A percentile compares a stretch with the other conserved stretches of the same genome.
phyloP scores from a whole-genome alignment of 1,140 invertebrate genomes.

The Penaeus chinensis region DNA sequence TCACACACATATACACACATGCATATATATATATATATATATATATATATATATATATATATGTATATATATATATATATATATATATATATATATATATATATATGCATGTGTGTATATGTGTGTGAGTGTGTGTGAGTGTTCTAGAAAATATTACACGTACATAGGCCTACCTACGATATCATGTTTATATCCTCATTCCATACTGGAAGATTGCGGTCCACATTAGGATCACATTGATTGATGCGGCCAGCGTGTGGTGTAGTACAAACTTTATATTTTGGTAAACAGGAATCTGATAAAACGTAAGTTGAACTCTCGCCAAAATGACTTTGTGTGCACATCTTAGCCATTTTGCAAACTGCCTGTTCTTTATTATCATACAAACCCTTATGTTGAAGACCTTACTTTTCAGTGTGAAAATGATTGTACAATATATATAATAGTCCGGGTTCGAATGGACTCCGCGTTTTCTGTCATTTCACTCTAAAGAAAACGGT shows the following conservation, averaged over 20 bases:
- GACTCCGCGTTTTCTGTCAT: too few relatives aligned
- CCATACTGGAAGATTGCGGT: too few relatives aligned
- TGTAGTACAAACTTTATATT: too few relatives aligned
- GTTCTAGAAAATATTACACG: not conserved
- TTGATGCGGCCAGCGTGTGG: too few relatives aligned
- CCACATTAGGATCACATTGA: too few relatives aligned
- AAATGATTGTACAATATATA: too few relatives aligned
- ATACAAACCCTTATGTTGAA: not conserved
- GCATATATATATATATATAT: conserved; percentile 14
- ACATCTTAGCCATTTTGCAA: too few relatives aligned
- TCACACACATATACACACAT: not conserved
- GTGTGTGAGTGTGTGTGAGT: not conserved
- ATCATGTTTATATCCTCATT: not conserved
- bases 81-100: conserved; percentile 42
- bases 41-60: conserved; percentile 26
- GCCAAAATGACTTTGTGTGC: too few relatives aligned
- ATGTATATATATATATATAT: not conserved
- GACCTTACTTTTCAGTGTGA: not conserved
- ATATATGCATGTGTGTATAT: conserved; percentile 31
- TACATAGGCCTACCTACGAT: not conserved
- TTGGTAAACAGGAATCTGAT: not conserved
- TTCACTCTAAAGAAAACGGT: too few relatives aligned
- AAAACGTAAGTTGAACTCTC: not conserved
- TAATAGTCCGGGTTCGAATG: too few relatives aligned
- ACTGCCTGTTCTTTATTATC: not conserved